phyloP scores from a whole-genome alignment of 1,140 invertebrate genomes.

The Argopecten irradians region DNA sequence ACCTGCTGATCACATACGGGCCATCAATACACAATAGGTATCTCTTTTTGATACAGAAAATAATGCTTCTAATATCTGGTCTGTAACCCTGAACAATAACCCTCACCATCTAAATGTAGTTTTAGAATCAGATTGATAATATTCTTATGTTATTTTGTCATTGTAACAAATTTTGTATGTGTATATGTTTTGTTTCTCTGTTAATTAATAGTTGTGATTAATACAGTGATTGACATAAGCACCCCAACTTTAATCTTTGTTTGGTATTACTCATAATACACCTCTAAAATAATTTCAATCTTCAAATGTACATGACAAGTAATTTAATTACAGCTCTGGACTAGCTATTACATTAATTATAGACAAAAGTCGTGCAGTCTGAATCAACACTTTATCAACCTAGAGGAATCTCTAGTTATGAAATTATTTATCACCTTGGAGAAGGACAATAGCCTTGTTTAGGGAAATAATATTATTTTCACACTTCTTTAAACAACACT shows the following conservation, averaged over 20 bases:
- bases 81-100: background rate
- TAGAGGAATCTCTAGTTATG: background rate
- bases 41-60: background rate
- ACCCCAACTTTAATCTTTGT: too few relatives aligned
- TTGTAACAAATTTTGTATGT: too few relatives aligned
- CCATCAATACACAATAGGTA: background rate
- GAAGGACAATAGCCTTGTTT: too few relatives aligned
- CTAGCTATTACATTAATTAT: background rate
- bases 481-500: too few relatives aligned
- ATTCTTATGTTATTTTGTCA: background rate
- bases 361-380: background rate
- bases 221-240: background rate
- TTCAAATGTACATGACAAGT: background rate
- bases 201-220: background rate
- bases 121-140: background rate
- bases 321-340: background rate
- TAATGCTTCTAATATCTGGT: background rate
- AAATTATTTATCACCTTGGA: too few relatives aligned
- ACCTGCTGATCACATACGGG: background rate
- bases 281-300: background rate
- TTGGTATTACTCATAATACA: background rate
- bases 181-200: background rate
- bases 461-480: too few relatives aligned
- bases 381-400: background rate
- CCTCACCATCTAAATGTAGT: background rate